Percentiles rank a stretch among this genome's conserved stretches.
Evolutionary conservation across 2,797 vertebrate genomes (phyloP).

Genomic region (Melanotaenia parkinsoni): DNA sequence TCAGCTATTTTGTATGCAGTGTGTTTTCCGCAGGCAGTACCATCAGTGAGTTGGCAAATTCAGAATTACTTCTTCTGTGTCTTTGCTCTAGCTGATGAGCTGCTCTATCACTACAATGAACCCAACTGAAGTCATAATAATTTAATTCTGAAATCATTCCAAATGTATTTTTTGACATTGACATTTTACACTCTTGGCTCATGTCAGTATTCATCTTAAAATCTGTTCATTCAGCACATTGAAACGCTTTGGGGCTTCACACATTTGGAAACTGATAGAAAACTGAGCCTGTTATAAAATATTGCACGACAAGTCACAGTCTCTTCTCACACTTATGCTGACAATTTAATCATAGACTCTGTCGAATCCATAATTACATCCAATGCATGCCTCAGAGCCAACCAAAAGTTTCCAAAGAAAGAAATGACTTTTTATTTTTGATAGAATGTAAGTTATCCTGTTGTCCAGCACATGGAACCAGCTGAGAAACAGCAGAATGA

Average conservation of each 20-base stretch:
- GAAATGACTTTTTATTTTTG: constrained; percentile 16
- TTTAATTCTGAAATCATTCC: background rate
- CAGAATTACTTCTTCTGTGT: background rate
- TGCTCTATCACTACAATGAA: background rate
- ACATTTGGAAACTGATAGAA: background rate
- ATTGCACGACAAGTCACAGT: background rate
- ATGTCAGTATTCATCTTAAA: background rate
- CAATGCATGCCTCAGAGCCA: constrained; percentile 27
- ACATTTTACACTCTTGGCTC: background rate
- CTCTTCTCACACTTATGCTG: background rate
- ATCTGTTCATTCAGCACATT: background rate
- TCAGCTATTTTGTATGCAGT: background rate
- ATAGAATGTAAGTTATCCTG: constrained; percentile 35
- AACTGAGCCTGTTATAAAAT: background rate
- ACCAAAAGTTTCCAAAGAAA: constrained; percentile 34
- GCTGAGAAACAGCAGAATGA: constrained; percentile 8
- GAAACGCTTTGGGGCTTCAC: background rate
- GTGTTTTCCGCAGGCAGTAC: background rate
- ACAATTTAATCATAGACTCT: constrained; percentile 14
- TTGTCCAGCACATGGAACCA: background rate
- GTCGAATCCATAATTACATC: constrained; percentile 4
- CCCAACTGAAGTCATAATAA: background rate
- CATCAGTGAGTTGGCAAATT: background rate
- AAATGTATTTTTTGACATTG: background rate
- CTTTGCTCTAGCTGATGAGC: background rate